These are phyloP conservation scores for Strigops habroptila DNA, from an alignment of 2,113 vertebrate genomes.

Conservation along the genomic window DNA sequence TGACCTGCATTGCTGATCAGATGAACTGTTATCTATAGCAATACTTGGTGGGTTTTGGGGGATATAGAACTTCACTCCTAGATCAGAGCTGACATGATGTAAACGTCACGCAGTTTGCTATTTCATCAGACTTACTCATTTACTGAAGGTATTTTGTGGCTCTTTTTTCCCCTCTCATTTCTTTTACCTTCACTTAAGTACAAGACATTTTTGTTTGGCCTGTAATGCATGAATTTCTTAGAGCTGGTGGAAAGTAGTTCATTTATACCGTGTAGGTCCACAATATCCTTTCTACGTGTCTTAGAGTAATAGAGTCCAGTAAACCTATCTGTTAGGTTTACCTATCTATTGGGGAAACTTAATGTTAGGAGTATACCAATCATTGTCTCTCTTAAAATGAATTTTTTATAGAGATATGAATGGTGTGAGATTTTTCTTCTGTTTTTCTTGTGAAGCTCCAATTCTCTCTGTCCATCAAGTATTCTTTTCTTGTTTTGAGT, in stretches of 20 bases:
- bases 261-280: background rate
- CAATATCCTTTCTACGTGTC: background rate
- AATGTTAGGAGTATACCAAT: background rate
- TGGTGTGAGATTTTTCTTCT: background rate
- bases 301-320: background rate
- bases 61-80: background rate
- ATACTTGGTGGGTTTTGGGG: background rate
- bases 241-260: background rate
- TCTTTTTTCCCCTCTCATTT: background rate
- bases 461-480: background rate
- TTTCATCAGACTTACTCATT: background rate
- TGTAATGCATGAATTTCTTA: background rate
- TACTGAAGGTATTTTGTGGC: background rate
- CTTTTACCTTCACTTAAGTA: background rate
- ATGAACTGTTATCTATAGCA: conserved; percentile 10
- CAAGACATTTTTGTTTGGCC: background rate
- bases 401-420: background rate
- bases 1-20: conserved; percentile 41
- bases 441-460: background rate
- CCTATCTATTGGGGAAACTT: background rate
- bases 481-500: background rate
- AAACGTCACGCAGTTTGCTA: fast-evolving
- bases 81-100: background rate
- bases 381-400: background rate
- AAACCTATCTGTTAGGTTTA: background rate